Conservation (phyloP, 2,797 vertebrate genomes). For the Eulemur mongoz region DNA sequence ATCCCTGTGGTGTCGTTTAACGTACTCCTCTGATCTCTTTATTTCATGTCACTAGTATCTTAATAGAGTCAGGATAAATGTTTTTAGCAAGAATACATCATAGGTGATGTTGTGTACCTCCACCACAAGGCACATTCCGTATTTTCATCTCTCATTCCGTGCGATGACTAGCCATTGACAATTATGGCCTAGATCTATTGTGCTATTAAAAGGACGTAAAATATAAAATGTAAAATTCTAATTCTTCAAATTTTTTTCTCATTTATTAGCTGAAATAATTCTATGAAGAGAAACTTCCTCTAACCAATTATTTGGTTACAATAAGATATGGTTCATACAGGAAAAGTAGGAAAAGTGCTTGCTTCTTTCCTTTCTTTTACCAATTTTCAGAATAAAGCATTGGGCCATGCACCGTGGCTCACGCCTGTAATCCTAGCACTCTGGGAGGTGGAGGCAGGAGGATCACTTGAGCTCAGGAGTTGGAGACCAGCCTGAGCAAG, state of each 20-base stretch:
- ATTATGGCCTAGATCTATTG: neutral
- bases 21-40: neutral
- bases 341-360: neutral
- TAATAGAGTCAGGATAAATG: neutral
- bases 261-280: neutral
- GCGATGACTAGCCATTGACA: neutral
- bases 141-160: neutral
- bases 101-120: neutral
- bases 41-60: neutral
- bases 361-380: neutral
- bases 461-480: too few species aligned
- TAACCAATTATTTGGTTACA: neutral
- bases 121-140: neutral
- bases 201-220: neutral
- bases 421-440: too few species aligned
- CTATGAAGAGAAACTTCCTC: neutral
- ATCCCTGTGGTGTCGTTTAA: neutral
- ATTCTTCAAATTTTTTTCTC: neutral
- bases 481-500: too few species aligned
- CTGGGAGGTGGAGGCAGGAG: rapidly evolving
- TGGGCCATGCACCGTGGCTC: too few species aligned
- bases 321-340: neutral
- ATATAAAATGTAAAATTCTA: neutral
- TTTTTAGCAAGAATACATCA: neutral
- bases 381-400: neutral